phyloP scores from a whole-genome alignment of 1,140 invertebrate genomes.

The Drosophila carrolli region DNA sequence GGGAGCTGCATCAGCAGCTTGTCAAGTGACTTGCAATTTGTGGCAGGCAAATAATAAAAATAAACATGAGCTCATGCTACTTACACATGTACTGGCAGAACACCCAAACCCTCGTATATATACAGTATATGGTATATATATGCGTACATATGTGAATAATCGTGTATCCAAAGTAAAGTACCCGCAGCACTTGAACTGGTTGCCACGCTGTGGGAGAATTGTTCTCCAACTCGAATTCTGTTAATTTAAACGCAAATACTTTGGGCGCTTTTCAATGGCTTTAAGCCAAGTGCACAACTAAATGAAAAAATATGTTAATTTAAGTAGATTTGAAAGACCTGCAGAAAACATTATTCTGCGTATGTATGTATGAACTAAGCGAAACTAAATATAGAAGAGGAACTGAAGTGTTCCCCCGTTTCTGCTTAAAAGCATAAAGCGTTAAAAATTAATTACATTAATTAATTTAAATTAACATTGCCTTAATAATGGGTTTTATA shows the following conservation, averaged over 20 bases:
- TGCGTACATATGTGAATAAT: slow-evolving; percentile 21
- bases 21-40: slow-evolving; percentile 84
- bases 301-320: slow-evolving; percentile 58
- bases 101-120: slow-evolving; percentile 46
- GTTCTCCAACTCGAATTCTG: slow-evolving; percentile 55
- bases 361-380: background rate
- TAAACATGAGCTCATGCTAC: slow-evolving; percentile 84
- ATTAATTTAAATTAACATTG: too few relatives aligned
- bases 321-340: slow-evolving; percentile 1
- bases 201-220: slow-evolving; percentile 59
- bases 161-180: slow-evolving; percentile 57
- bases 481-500: too few relatives aligned
- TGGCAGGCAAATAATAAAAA: slow-evolving; percentile 81
- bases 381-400: slow-evolving; percentile 1
- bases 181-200: slow-evolving; percentile 72
- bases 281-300: slow-evolving; percentile 29
- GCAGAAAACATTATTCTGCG: background rate
- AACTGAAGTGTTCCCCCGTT: background rate
- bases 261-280: slow-evolving; percentile 37
- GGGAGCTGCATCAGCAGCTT: slow-evolving; percentile 85
- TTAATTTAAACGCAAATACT: slow-evolving; percentile 61
- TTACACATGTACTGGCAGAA: slow-evolving; percentile 71
- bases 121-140: slow-evolving; percentile 6
- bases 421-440: background rate
- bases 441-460: background rate